These are phyloP conservation scores for Harpalus rubripes DNA, from an alignment of 2,888 invertebrate genomes.

Conservation along the genomic window DNA sequence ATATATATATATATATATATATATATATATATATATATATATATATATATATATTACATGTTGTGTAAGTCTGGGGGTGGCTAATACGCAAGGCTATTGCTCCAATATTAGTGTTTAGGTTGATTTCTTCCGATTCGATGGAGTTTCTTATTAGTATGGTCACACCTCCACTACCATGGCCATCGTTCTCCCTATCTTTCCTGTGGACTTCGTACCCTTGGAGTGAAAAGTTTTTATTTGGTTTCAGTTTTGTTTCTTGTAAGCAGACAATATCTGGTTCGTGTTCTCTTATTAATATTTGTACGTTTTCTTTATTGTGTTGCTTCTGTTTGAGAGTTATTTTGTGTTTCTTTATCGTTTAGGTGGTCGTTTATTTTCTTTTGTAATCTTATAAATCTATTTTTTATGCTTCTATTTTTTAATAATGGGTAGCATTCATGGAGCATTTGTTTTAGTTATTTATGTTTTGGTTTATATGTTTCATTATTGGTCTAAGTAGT, in stretches of 20 bases:
- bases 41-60: too few species aligned
- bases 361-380: background rate
- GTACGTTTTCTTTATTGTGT: constrained; percentile 18
- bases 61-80: background rate
- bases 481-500: background rate
- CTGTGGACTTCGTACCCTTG: background rate
- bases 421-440: background rate
- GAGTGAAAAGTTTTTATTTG: constrained; percentile 11
- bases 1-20: too few species aligned
- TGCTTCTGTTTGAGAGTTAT: background rate
- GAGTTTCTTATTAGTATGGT: background rate
- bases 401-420: background rate
- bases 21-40: too few species aligned
- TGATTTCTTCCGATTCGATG: constrained; percentile 3
- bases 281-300: constrained; percentile 13
- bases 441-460: background rate
- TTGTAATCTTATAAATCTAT: background rate
- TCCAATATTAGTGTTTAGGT: background rate
- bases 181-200: background rate
- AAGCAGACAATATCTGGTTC: background rate
- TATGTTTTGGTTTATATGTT: constrained; percentile 1
- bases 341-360: background rate
- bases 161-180: background rate
- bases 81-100: background rate
- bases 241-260: background rate